A percentile compares a stretch with the other conserved stretches of the same genome.
phyloP scores from a whole-genome alignment of 2,797 vertebrate species.

The Enteromius mattozi region DNA sequence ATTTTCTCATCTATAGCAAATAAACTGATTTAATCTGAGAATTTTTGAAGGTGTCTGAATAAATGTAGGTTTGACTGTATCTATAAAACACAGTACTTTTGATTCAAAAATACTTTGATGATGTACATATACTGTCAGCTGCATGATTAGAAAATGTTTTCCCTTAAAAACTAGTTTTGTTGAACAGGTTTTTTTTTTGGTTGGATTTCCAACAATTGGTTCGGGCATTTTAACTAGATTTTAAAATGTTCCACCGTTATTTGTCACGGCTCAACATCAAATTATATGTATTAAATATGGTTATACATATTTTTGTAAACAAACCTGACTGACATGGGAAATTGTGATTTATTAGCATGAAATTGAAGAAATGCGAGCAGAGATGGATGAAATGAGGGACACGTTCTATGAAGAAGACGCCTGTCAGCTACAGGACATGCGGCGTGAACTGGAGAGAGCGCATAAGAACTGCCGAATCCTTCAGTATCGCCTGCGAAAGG shows the following conservation, averaged over 20 bases:
- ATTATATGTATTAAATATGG: neutral
- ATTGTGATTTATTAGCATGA: constrained; percentile 79
- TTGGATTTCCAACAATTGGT: neutral
- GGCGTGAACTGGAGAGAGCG: constrained; percentile 95
- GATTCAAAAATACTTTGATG: neutral
- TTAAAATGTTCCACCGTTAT: neutral
- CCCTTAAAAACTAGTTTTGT: neutral
- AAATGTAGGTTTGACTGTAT: no score
- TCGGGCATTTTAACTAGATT: neutral
- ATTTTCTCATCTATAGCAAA: no score
- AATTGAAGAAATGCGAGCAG: constrained; percentile 95
- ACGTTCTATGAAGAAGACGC: constrained; percentile 98
- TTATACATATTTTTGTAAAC: neutral
- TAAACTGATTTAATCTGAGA: no score
- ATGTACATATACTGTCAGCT: neutral
- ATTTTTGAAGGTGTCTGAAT: no score
- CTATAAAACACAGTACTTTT: no score
- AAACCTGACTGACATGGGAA: neutral
- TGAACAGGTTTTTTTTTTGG: no score
- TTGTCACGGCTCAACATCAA: neutral
- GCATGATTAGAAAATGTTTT: neutral
- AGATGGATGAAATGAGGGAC: constrained; percentile 99
- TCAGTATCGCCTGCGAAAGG: constrained; percentile 96
- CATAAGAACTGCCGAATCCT: constrained; percentile 99
- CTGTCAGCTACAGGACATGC: constrained; percentile 97